Evolutionary conservation across 30 jellyfish, hydroid and myxozoan genomes (phyloP).

Genomic region (Aurelia coerulea): DNA sequence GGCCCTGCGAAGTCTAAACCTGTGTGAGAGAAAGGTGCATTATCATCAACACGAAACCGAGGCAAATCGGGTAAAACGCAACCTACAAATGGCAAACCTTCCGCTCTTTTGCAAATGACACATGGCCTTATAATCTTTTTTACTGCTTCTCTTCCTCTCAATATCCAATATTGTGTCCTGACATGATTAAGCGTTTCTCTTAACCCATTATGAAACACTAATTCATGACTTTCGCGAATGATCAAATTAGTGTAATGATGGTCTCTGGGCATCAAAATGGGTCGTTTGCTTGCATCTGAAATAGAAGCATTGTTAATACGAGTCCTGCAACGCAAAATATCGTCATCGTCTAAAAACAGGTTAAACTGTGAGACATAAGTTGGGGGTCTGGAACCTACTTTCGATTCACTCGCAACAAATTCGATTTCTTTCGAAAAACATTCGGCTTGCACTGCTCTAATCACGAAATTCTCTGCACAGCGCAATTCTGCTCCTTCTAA

Average conservation of each 20-base stretch:
- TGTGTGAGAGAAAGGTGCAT: not conserved
- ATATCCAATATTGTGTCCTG: constrained; percentile 1
- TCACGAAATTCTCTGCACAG: too few species aligned
- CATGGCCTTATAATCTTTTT: constrained; percentile 25
- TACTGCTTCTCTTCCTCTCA: constrained; percentile 26
- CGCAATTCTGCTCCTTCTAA: too few species aligned
- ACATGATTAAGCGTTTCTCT: constrained; percentile 3
- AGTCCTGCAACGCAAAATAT: not conserved
- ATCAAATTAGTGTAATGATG: too few species aligned
- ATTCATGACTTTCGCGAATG: too few species aligned
- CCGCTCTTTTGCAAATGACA: constrained; percentile 11
- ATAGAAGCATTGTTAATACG: not conserved
- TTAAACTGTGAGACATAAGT: constrained; percentile 1
- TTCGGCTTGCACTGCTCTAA: too few species aligned
- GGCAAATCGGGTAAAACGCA: constrained; percentile 13
- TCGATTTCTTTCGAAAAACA: too few species aligned
- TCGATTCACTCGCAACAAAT: not conserved
- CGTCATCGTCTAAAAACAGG: constrained; percentile 10
- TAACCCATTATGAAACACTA: too few species aligned
- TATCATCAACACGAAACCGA: constrained; percentile 5
- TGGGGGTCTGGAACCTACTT: constrained; percentile 2
- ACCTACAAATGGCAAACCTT: not conserved
- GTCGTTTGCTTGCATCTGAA: too few species aligned
- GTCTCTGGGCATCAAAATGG: too few species aligned
- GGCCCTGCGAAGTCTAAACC: constrained; percentile 17